These are phyloP conservation scores for Yponomeuta sedellus DNA, from an alignment of 2,888 invertebrate species.

Conservation along the genomic window DNA sequence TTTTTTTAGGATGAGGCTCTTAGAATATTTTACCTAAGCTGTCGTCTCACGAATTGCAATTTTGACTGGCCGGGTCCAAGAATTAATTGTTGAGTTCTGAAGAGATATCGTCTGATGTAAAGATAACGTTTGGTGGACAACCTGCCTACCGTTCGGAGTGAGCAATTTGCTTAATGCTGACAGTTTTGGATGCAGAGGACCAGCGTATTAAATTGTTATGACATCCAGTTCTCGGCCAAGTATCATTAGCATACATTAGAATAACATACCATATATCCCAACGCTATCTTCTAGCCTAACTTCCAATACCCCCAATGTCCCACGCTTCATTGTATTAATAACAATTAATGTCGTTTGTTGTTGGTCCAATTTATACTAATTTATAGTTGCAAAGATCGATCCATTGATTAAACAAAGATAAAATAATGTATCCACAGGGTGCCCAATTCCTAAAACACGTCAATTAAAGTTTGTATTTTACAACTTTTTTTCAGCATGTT, in stretches of 20 bases:
- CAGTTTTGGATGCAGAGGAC: constrained; percentile 42
- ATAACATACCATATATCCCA: neutral
- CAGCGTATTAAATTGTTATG: constrained; percentile 51
- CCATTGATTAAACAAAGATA: no score
- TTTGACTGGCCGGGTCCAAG: constrained; percentile 65
- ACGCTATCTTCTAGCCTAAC: neutral
- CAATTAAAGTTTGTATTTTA: no score
- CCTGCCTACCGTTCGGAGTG: constrained; percentile 47
- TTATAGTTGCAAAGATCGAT: neutral
- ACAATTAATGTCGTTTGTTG: neutral
- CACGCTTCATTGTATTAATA: neutral
- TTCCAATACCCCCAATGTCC: neutral
- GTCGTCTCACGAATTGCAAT: constrained; percentile 73
- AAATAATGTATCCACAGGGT: no score
- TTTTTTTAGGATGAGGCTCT: constrained; percentile 60
- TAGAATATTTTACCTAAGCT: constrained; percentile 75
- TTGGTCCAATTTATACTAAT: neutral
- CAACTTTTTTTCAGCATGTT: no score
- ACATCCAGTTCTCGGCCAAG: constrained; percentile 24
- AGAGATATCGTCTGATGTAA: constrained; percentile 64
- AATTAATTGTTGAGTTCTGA: constrained; percentile 69
- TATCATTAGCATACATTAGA: neutral
- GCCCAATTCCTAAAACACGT: no score
- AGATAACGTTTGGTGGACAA: constrained; percentile 54
- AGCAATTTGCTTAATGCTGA: constrained; percentile 57